Base-by-base conservation (phyloP, 2,113 vertebrate genomes). In the Holacanthus passer region DNA sequence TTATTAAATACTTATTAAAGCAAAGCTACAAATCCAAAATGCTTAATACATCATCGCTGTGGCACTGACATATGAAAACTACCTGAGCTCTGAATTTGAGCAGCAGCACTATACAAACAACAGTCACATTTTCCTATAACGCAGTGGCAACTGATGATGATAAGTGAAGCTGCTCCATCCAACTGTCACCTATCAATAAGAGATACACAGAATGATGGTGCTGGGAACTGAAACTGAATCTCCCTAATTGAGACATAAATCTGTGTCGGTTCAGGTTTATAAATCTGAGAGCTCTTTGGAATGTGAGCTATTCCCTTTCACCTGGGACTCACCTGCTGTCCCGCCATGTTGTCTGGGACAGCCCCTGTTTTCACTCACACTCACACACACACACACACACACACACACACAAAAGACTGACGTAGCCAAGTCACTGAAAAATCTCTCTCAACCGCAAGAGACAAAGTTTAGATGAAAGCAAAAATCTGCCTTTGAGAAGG, bases 261-360 rank as follows among this genome's bases (percentile, higher is more conserved):
- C 59, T 16, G 29, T 41, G 39, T 27, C 5, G 5, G 3, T 41
- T 45, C 29, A 2, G 55, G 47, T 59, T 24, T 10, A 27, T 47
- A 31, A 72, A 82, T 52, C 31, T 5, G 10, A 70, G 32, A 48
- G 19, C 39, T 47, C 10, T 56, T 16, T 78, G 83, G 79, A 90
- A 94, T 89, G 67, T 67, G 41, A 90, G 77, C 59, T 84, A 81
- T 86, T 86, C 60, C 32, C 50, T 79, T 69, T 87, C 86, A 90
- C 87, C 82, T 74, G 73, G 70, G 74, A 79, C 66, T 90, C 86
- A 90, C 88, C 87, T 82, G 79, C 35, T 2, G 53, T 56, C 83
- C 71, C 20, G 27, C 64, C 73, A 64, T 47, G 47, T 66, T 71
- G 67, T 78, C 79, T 83, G 73, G 66, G 78, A 77, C n/a, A 62